These are phyloP conservation scores for Ectropis grisescens DNA, from an alignment of 1,140 invertebrate genomes.

Conservation along the genomic window DNA sequence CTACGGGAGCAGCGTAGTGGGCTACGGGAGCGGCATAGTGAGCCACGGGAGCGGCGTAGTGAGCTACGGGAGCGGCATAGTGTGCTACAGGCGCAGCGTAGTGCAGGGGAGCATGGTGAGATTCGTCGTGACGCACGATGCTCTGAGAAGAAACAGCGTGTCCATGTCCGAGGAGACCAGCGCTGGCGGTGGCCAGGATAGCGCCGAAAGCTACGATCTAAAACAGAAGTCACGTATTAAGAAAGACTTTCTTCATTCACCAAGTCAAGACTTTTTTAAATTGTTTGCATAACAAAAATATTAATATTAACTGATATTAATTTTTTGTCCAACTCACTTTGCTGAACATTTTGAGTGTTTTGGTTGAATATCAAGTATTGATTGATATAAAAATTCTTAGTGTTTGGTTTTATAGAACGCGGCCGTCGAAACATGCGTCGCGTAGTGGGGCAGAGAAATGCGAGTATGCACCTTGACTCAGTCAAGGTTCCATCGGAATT, in stretches of 20 bases:
- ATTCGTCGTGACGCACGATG: conserved; percentile 33
- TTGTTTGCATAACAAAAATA: too few relatives aligned
- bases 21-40: conserved; percentile 27
- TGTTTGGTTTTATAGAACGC: conserved; percentile 52
- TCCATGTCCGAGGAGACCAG: conserved; percentile 21
- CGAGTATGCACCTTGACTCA: conserved; percentile 37
- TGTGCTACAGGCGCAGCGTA: conserved; percentile 23
- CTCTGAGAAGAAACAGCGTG: conserved; percentile 43
- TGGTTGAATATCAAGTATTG: conserved; percentile 28
- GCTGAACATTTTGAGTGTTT: conserved; percentile 46
- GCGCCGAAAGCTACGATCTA: conserved; percentile 18
- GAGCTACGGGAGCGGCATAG: conserved; percentile 19
- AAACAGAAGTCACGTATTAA: neutral
- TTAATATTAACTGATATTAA: too few relatives aligned
- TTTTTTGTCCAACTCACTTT: conserved; percentile 37
- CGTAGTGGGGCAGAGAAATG: conserved; percentile 46
- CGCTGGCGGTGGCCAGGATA: conserved; percentile 29
- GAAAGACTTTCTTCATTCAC: too few relatives aligned
- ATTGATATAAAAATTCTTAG: conserved; percentile 40
- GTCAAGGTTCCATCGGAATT: conserved; percentile 25
- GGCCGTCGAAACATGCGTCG: conserved; percentile 5
- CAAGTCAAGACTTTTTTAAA: too few relatives aligned
- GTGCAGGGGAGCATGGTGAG: conserved; percentile 10
- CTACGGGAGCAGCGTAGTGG: conserved; percentile 21
- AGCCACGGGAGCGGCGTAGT: conserved; percentile 30